Evolutionary conservation across 2,113 vertebrate species (phyloP), one percentile per base, ranked within the genome.

Genomic region (Lathamus discolor): DNA sequence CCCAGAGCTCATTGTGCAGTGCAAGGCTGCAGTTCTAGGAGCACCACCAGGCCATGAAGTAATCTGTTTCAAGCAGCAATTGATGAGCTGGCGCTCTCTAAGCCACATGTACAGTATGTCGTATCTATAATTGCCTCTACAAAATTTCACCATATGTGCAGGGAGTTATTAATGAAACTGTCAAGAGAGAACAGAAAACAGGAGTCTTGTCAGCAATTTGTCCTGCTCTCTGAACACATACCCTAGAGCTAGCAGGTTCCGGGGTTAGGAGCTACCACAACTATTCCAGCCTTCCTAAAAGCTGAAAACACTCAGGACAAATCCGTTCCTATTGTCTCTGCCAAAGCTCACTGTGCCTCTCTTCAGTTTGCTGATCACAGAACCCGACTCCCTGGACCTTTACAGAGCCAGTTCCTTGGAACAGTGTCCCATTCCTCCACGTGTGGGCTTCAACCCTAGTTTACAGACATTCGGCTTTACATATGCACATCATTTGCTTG

Each of bases 401-500:
- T 3, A 43, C 19, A 75, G 72, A 75, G 35, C 23, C 43, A 19
- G 1, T 2, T n/a, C 27, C 85, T 11, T 13, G 52, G 48, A 72
- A 27, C 12, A 27, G 28, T 62, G 57, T 37, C 44, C 51, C 12
- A 2, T 6, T n/a, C 54, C 24, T 17, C 9, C 11, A 33, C 33
- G 63, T 0, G 7, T 35, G 46, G 66, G 17, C 72, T 88, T 44
- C 77, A 63, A 7, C 17, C 23, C 66, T 29, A 17, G 19, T 3
- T 51, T 7, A 51, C n/a, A 77, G 57, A 33, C 13, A 35, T 20
- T 33, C 28, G 67, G 37, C 44, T 78, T 48, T n/a, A 28, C 41
- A 48, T 0, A 13, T 0, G 7, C 25, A n/a, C 31, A 29, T n/a
- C 1, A 1, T 41, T 62, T 88, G 44, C 35, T 57, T 49, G 59